phyloP scores from a whole-genome alignment of 2,113 vertebrate species.

The Lepus americanus region DNA sequence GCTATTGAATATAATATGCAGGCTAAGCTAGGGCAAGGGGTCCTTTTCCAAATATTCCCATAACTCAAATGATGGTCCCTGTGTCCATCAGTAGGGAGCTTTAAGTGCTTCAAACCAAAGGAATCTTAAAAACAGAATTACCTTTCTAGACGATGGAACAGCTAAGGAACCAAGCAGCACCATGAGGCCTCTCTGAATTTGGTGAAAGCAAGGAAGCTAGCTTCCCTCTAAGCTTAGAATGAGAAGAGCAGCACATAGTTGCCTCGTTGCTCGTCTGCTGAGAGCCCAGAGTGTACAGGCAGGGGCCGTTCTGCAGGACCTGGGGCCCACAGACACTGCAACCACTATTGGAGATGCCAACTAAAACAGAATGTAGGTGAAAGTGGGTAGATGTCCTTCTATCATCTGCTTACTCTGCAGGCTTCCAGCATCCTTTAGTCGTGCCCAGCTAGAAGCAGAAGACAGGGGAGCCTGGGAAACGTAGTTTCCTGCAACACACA shows the following conservation, averaged over 20 bases:
- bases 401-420: background rate
- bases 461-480: background rate
- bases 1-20: background rate
- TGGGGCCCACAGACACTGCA: background rate
- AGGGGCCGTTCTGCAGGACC: background rate
- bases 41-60: slow-evolving; percentile 6
- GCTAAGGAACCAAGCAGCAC: background rate
- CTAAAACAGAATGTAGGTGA: background rate
- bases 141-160: background rate
- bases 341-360: background rate
- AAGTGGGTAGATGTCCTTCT: background rate
- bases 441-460: background rate
- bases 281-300: too few relatives aligned
- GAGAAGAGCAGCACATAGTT: background rate
- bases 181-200: background rate
- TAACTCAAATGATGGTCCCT: background rate
- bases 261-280: too few relatives aligned
- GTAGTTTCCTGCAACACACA: background rate
- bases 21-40: background rate
- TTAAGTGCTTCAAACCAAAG: background rate
- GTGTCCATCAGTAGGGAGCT: background rate
- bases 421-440: background rate
- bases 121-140: background rate
- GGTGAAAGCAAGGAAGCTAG: background rate
- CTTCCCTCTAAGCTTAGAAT: background rate